Evolutionary conservation across 2,113 vertebrate species (phyloP), one percentile per base, ranked within the genome.

Genomic region (Mormoops blainvillei): DNA sequence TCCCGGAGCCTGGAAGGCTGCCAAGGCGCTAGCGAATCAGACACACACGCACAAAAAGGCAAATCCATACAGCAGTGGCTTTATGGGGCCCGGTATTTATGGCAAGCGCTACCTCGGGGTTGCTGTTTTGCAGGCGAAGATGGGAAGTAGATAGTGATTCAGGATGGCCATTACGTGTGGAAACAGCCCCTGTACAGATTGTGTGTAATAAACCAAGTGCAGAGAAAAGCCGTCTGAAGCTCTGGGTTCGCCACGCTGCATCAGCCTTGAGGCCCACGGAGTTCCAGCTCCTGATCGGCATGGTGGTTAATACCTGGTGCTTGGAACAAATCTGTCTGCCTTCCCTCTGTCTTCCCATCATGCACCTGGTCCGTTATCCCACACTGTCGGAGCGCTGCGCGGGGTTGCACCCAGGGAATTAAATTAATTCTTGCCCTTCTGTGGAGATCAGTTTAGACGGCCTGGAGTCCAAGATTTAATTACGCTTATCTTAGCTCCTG

Each of bases 1-100:
- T 98, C 96, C 77, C 78, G 97, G 98, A 98, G 98, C 98, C 98
- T 99, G 99, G 98, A 98, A 97, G 98, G 96, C 98, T 98, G 99
- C 99, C 99, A 99, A 98, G 97, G 98, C 91, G 26, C 97, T 76
- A 97, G 95, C 97, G 97, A 97, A 98, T 98, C 96, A 38, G 96
- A 96, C 0, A 28, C 78, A 71, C 63, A 89, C 7, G 0, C 87
- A 94, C 95, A 48, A 96, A 98, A 98, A 98, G 93, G 97, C 96
- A 96, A 98, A 98, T 97, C 92, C 84, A 3, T 18, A 33, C 61
- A 91, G 97, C 94, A 50, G 73, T 92, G 97, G 91, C 98, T 98
- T 98, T 97, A 97, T 38, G 97, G 97, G 87, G 96, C n/a, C 87
- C 84, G 81, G 97, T 97, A 98, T 98, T 98, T 95, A 97, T 71